Percentiles rank a stretch among this genome's conserved stretches.
phyloP scores from a whole-genome alignment of 92 coral and sea anemone genomes.

The Epizoanthus illoricatus region DNA sequence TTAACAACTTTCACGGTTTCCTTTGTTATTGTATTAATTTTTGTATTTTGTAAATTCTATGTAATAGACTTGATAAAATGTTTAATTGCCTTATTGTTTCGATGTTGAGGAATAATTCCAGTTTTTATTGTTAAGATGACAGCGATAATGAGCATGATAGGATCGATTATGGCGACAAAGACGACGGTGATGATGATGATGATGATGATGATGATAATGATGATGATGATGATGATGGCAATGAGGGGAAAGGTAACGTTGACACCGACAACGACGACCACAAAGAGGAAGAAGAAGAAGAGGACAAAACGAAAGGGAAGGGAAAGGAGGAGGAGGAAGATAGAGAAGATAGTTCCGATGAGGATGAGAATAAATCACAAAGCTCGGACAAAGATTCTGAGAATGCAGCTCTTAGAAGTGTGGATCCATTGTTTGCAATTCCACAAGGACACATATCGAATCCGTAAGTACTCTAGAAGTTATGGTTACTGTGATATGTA shows the following conservation, averaged over 20 bases:
- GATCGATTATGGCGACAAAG: conserved; percentile 11
- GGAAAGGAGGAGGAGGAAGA: background rate
- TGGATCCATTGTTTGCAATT: too few species aligned
- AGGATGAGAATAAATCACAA: background rate
- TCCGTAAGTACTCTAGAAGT: too few species aligned
- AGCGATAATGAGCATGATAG: background rate
- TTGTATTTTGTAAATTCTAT: too few species aligned
- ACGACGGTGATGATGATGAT: background rate
- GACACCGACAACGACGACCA: background rate
- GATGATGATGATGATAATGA: background rate
- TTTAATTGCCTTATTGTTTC: background rate
- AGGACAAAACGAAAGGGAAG: background rate
- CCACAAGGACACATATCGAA: too few species aligned
- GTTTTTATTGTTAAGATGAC: conserved; percentile 18
- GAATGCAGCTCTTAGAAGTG: background rate
- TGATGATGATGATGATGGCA: conserved; percentile 1
- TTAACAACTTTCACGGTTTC: too few species aligned
- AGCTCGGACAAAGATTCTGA: background rate
- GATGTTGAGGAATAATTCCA: background rate
- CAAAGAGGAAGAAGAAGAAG: background rate
- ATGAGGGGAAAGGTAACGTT: background rate
- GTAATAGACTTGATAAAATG: background rate
- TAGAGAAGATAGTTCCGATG: conserved; percentile 17
- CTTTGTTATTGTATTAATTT: too few species aligned
- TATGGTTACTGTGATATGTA: too few species aligned